Evolutionary conservation across 2,113 vertebrate species (phyloP), one percentile per base, ranked within the genome.

Genomic region (Cyrtonyx montezumae): DNA sequence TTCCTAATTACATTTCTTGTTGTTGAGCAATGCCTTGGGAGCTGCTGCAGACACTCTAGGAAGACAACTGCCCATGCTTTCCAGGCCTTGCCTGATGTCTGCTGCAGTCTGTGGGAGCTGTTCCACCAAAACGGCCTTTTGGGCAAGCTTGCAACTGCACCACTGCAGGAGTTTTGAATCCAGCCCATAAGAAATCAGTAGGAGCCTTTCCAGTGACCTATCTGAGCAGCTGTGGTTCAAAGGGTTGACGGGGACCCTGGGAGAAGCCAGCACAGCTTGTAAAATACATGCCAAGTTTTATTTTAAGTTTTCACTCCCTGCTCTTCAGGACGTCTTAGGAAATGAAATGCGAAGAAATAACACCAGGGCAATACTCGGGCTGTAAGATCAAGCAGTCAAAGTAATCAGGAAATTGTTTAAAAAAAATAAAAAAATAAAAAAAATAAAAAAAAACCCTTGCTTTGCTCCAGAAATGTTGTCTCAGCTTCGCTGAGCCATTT

Each of bases 281-380:
- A 79, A 88, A 92, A 80, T 14, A 73, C 3, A 10, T 28, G 42
- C 66, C 69, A 59, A 37, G 20, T 77, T 87, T 80, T 48, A 58
- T 92, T 63, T 71, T 66, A 63, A 63, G 78, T 84, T 94, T 87
- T 81, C 66, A 46, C 22, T 84, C 58, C 48, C 43, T 79, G 62
- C 51, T 65, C 67, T 68, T 84, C 74, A 8, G 77, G 80, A 71
- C 1, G 6, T 55, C 46, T 69, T 66, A 79, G 68, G 88, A 94
- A 94, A 92, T 28, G 18, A 85, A 88, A 80, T 3, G 5, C 77
- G 59, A 59, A 88, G 83, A 70, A 88, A 37, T 45, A 90, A 88
- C 69, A 84, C 30, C 13, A 34, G 59, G 65, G 70, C 66, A 68
- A 67, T 67, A 42, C 36, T 51, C 30, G 11, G 55, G 36, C 58